phyloP scores from a whole-genome alignment of 1,140 invertebrate species.

The Sipha flava region DNA sequence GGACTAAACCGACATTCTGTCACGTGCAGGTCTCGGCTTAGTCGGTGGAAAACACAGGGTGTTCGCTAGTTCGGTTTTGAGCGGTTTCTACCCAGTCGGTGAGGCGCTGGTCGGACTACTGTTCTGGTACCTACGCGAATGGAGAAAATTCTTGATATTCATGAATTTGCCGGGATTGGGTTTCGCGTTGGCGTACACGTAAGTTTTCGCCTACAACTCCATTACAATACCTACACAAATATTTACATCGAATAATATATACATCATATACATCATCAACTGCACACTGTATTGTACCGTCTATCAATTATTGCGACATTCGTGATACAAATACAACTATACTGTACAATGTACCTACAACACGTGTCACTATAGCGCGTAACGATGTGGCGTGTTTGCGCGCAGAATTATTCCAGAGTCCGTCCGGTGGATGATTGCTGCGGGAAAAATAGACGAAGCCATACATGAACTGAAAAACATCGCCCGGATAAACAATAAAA shows the following conservation, averaged over 20 bases:
- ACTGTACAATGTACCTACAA: too few relatives aligned
- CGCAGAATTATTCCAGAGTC: conserved; percentile 56
- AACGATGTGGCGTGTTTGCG: not conserved
- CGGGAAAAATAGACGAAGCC: conserved; percentile 48
- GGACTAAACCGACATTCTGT: not conserved
- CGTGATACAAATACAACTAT: too few relatives aligned
- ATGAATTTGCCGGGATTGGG: conserved; percentile 59
- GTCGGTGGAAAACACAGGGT: conserved; percentile 64
- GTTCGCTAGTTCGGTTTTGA: conserved; percentile 61
- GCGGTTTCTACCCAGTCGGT: conserved; percentile 61
- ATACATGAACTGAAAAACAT: conserved; percentile 49
- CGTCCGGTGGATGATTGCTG: conserved; percentile 53
- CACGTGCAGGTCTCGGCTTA: conserved; percentile 61
- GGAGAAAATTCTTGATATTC: conserved; percentile 58
- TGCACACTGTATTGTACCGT: too few relatives aligned
- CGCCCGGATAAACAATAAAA: conserved; percentile 49
- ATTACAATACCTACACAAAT: too few relatives aligned
- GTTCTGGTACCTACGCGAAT: conserved; percentile 59
- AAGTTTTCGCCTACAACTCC: not conserved
- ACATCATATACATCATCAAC: too few relatives aligned
- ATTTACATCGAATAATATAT: too few relatives aligned
- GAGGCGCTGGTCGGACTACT: conserved; percentile 56
- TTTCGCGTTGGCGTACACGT: conserved; percentile 40
- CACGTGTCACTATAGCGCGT: too few relatives aligned
- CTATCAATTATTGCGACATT: too few relatives aligned